A percentile compares a stretch with the other conserved stretches of the same genome.
Conservation (phyloP, 2,888 invertebrate genomes). For the Drosophila vallismaia region DNA sequence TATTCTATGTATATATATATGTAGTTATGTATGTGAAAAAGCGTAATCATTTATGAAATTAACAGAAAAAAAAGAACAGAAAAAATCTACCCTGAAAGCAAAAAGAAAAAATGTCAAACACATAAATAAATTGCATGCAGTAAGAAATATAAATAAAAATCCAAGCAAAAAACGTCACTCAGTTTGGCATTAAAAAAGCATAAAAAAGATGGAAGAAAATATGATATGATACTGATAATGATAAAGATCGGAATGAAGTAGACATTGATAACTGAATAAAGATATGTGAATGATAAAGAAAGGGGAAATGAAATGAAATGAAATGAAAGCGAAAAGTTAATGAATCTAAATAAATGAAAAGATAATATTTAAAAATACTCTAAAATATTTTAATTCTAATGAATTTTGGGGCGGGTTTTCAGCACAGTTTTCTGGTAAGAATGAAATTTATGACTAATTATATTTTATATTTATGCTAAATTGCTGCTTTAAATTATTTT, state of each 20-base stretch:
- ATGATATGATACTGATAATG: constrained; percentile 6
- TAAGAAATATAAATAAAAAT: constrained; percentile 38
- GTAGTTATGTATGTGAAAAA: constrained; percentile 57
- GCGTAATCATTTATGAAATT: constrained; percentile 60
- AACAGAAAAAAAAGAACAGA: constrained; percentile 15
- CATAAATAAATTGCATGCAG: constrained; percentile 38
- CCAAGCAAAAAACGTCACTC: constrained; percentile 36
- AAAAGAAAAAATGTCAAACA: constrained; percentile 25
- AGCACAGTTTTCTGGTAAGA: too few species aligned
- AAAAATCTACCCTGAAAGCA: constrained; percentile 24
- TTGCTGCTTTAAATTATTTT: too few species aligned
- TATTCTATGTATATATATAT: constrained; percentile 40
- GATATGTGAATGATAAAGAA: constrained; percentile 12
- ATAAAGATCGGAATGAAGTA: constrained; percentile 7
- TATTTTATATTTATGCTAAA: too few species aligned
- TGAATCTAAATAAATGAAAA: constrained; percentile 70
- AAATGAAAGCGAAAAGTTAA: constrained; percentile 59
- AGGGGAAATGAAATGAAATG: constrained; percentile 35
- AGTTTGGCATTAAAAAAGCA: constrained; percentile 29
- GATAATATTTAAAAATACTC: constrained; percentile 34
- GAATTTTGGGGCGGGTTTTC: neutral
- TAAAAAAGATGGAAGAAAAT: constrained; percentile 9
- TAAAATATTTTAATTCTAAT: neutral
- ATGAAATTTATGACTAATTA: too few species aligned
- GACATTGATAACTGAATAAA: constrained; percentile 11